Evolutionary conservation across 35 echinoderm and acorn worm species (phyloP), one percentile per base, ranked within the genome.

Genomic region (Hemicentrotus pulcherrimus): DNA sequence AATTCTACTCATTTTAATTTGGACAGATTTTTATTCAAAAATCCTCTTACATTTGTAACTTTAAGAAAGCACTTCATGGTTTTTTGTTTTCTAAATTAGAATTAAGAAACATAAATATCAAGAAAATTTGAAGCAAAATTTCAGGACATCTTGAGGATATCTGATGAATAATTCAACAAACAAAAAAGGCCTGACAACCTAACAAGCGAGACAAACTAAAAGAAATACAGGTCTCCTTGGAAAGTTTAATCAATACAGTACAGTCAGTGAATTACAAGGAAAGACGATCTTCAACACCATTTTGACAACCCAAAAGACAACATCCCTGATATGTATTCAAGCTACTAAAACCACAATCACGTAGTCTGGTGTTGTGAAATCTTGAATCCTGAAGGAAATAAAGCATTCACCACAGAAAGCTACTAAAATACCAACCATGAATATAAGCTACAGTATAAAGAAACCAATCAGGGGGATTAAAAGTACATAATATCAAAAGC

Each of bases 181-280:
- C 19, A 78, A n/a, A 22, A 15, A 22, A 78, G 65, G 24, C 18
- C 65, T 7, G 65, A 78, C 19, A 78, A 6, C 65, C 19, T 8
- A 78, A 78, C 22, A 7, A 78, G n/a, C 22, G 22, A 28, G 52
- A 59, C 4, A 55, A 55, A 8, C n/a, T n/a, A n/a, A n/a, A n/a
- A 18, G 15, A 70, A 22, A 70, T 70, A 28, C 61, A 70, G 61
- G 61, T 5, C 65, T 78, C 28, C 65, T 78, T 28, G 18, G 22
- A 78, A 28, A 78, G 65, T 78, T 78, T 78, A 78, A 78, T 78
- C 22, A 78, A 78, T 78, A 78, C 65, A 78, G n/a, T 78, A 78
- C 22, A 8, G 65, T n/a, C 65, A 78, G 65, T 78, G 7, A 78
- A 78, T 78, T 78, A 78, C 65, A 22, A n/a, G 6, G 19, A 55